A percentile compares a stretch with the other conserved stretches of the same genome.
Conservation (phyloP, 2,113 vertebrate genomes). For the Sceloporus tristichus region DNA sequence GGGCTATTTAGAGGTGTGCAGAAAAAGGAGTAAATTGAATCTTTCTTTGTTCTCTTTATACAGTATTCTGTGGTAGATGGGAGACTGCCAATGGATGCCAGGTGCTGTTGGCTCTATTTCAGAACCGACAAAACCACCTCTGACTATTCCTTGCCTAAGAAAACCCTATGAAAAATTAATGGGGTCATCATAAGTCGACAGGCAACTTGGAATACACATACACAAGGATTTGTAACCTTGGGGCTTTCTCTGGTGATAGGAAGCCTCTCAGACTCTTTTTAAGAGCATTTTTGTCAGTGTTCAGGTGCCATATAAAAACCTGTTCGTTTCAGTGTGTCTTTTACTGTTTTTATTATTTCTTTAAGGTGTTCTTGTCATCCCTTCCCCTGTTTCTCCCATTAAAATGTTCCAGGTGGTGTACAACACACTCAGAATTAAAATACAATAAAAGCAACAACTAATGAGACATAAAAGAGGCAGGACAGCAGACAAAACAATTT, state of each 20-base stretch:
- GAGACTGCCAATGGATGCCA: too few species aligned
- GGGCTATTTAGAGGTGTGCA: neutral
- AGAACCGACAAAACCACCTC: too few species aligned
- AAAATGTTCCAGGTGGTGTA: neutral
- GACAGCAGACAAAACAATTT: neutral
- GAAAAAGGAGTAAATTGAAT: neutral
- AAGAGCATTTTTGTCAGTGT: neutral
- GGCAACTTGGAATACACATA: neutral
- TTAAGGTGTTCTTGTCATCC: neutral
- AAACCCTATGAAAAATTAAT: too few species aligned
- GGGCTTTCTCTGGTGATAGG: neutral
- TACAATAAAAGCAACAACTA: neutral
- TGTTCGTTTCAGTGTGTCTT: neutral
- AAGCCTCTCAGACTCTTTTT: neutral
- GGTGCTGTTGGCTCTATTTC: too few species aligned
- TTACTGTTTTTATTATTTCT: neutral
- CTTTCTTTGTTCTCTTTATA: neutral
- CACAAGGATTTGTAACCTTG: neutral
- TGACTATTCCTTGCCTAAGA: too few species aligned
- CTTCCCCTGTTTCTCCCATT: neutral
- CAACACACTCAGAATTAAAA: neutral
- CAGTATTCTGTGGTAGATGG: neutral
- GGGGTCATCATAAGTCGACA: too few species aligned
- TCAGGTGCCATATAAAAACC: neutral
- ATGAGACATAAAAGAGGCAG: neutral